phyloP scores from a whole-genome alignment of 2,888 invertebrate genomes.

The Limnephilus marmoratus region DNA sequence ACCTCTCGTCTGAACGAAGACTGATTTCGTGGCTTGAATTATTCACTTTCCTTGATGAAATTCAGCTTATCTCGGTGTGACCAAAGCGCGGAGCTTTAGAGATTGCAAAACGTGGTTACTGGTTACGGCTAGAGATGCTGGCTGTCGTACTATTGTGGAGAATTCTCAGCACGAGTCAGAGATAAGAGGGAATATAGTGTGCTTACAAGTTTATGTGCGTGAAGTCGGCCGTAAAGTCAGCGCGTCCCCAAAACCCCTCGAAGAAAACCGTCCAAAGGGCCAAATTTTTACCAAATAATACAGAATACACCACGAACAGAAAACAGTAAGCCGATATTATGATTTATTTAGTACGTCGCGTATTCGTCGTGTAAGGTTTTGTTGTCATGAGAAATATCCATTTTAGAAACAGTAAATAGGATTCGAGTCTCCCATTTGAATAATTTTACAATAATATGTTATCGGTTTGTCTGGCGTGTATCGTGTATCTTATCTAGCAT shows the following conservation, averaged over 20 bases:
- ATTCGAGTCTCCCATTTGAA: background rate
- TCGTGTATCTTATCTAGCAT: no score
- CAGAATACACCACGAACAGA: conserved; percentile 3
- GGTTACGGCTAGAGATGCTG: background rate
- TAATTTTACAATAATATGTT: background rate
- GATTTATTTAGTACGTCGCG: conserved; percentile 5
- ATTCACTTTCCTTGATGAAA: conserved; percentile 2
- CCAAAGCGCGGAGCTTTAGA: background rate
- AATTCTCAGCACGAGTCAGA: conserved; percentile 40
- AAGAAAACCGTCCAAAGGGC: background rate
- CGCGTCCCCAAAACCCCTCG: conserved; percentile 6
- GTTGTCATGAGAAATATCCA: conserved; percentile 6
- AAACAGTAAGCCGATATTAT: conserved; percentile 10
- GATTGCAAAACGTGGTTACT: background rate
- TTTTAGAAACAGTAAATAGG: background rate
- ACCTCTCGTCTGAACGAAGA: background rate
- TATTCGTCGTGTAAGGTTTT: background rate
- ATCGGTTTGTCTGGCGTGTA: background rate
- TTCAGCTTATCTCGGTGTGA: background rate
- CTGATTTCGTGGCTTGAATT: background rate
- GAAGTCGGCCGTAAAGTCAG: conserved; percentile 37
- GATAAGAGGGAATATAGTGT: conserved; percentile 26
- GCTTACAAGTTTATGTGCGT: conserved; percentile 47
- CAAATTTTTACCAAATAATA: background rate
- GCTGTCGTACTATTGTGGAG: background rate